Percentiles rank a stretch among this genome's conserved stretches.
phyloP scores from a whole-genome alignment of 2,888 invertebrate genomes.

The Hydroisotoma schaefferi region DNA sequence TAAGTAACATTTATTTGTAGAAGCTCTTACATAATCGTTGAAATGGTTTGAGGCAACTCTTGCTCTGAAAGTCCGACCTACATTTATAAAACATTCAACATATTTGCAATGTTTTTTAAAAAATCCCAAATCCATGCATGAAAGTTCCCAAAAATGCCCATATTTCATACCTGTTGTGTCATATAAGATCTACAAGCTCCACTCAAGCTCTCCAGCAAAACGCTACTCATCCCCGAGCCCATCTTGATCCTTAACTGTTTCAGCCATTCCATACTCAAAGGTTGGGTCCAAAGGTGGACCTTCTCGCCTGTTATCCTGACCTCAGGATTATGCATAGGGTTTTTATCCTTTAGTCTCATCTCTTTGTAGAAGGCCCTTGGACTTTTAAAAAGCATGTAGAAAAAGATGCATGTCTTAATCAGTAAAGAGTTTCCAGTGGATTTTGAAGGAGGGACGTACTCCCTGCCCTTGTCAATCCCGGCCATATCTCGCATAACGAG shows the following conservation, averaged over 20 bases:
- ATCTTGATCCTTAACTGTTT: constrained; percentile 35
- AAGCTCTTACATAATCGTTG: constrained; percentile 40
- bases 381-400: constrained; percentile 33
- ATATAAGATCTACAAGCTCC: constrained; percentile 36
- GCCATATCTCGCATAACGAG: constrained; percentile 43
- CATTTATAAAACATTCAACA: too few species aligned
- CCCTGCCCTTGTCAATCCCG: constrained; percentile 25
- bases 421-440: constrained; percentile 5
- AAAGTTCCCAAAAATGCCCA: not conserved
- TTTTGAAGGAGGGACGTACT: constrained; percentile 24
- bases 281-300: constrained; percentile 39
- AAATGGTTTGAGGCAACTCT: constrained; percentile 24
- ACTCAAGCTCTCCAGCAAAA: constrained; percentile 36
- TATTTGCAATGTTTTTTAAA: too few species aligned
- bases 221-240: constrained; percentile 37
- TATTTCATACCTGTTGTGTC: constrained; percentile 31
- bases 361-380: constrained; percentile 40
- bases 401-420: constrained; percentile 27
- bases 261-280: constrained; percentile 38
- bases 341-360: constrained; percentile 37
- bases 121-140: not conserved
- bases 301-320: constrained; percentile 30
- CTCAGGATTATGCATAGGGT: constrained; percentile 33
- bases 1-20: too few species aligned
- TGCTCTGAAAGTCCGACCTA: not conserved